Conservation (phyloP, 2,888 invertebrate genomes). For the Leptopilina myrica region DNA sequence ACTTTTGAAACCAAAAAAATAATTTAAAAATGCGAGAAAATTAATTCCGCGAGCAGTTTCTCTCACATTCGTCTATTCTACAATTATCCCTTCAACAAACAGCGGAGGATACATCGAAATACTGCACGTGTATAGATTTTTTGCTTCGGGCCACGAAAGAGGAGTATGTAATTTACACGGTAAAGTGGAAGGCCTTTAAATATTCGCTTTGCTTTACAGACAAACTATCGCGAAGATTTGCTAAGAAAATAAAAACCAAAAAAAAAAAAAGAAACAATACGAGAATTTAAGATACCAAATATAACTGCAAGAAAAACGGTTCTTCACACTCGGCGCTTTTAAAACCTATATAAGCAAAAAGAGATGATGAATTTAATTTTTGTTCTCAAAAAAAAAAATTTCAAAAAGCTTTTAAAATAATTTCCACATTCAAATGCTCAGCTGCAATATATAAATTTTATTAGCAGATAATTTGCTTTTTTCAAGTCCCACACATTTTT, state of each 20-base stretch:
- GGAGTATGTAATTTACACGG: constrained; percentile 56
- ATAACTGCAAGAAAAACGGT: constrained; percentile 10
- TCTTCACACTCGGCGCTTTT: neutral
- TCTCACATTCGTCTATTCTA: constrained; percentile 72
- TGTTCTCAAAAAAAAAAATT: neutral
- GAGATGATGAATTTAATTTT: neutral
- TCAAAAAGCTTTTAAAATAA: neutral
- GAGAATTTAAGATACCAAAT: neutral
- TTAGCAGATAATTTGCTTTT: neutral
- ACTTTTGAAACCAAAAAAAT: too few relatives aligned
- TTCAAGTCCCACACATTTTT: neutral
- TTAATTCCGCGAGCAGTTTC: constrained; percentile 65
- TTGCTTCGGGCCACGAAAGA: neutral
- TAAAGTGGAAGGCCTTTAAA: constrained; percentile 53
- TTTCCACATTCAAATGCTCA: neutral
- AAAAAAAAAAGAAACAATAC: neutral
- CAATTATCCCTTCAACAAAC: constrained; percentile 70
- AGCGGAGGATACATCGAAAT: constrained; percentile 60
- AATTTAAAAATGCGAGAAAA: constrained; percentile 45
- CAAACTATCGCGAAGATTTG: neutral
- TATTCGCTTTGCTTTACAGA: constrained; percentile 46
- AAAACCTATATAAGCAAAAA: neutral
- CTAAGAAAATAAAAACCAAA: too few relatives aligned
- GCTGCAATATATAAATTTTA: neutral
- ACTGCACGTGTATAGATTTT: constrained; percentile 3